Evolutionary conservation across 1,140 invertebrate genomes (phyloP), one percentile per base, ranked within the genome.

Genomic region (Phocides pigmalion): DNA sequence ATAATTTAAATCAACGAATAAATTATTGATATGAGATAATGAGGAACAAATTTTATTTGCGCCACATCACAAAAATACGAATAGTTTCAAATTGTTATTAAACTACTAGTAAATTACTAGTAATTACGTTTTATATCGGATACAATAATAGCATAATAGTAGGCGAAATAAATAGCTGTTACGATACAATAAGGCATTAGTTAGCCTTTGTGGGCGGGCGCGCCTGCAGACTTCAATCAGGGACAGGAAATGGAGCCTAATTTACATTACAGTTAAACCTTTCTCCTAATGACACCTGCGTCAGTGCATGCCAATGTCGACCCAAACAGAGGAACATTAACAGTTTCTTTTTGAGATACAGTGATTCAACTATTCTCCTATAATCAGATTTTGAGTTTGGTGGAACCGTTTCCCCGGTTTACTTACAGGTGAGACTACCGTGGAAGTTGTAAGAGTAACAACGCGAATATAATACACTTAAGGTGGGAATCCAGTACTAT

Each of bases 181-280:
- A 62, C 41, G 51, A 54, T 64, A 54, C 41, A 50, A 39, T 39
- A 39, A 61, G 41, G 39, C 56, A 28, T 15, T 44, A 22, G 42
- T 64, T 61, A 32, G 46, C 42, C 53, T 72, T 64, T 63, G 54
- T 64, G 25, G 46, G 62, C 65, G 62, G 76, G 78, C 69, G 76
- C 62, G 70, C 66, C 72, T 22, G 47, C 67, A 69, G 73, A 74
- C 77, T 82, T 83, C 76, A 84, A 83, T 85, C 80, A 81, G 59
- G 63, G 35, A 11, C 68, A 74, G 84, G 81, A 87, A 84, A 84
- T 81, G 68, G 68, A 77, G 64, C 65, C 71, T 83, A 59, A 59
- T 59, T 59, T 59, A 59, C 42, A 59, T 59, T 47, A 59, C 28
- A 58, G 54, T 20, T 42, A 11, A 58, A 46, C 22, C 41, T 44